Conservation (phyloP, 92 coral and sea anemone genomes). For the Diadumene lineata region DNA sequence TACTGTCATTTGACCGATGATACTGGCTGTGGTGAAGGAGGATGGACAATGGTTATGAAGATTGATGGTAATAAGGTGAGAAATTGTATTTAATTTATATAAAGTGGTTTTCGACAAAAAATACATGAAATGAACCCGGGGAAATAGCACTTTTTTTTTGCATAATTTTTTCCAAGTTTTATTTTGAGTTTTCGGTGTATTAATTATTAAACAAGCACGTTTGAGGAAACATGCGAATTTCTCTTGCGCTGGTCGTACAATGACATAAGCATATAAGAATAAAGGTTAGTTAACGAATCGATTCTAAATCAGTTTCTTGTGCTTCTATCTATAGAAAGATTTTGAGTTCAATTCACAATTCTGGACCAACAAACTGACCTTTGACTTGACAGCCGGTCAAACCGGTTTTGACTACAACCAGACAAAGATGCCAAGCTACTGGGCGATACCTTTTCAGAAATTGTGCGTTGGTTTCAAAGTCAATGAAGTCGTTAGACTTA, state of each 20-base stretch:
- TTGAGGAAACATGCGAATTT: no score
- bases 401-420: constrained; percentile 48
- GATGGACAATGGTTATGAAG: constrained; percentile 35
- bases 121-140: no score
- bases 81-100: no score
- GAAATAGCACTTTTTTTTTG: no score
- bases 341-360: constrained; percentile 42
- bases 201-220: no score
- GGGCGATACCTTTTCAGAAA: constrained; percentile 49
- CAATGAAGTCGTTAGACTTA: constrained; percentile 23
- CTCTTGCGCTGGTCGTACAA: no score
- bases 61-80: constrained; percentile 16
- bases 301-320: background rate
- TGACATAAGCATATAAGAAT: no score
- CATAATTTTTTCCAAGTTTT: no score
- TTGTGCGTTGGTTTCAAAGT: constrained; percentile 67
- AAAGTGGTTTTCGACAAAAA: background rate
- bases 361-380: constrained; percentile 56
- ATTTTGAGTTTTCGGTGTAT: no score
- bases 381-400: constrained; percentile 41
- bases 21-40: constrained; percentile 20
- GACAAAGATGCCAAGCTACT: constrained; percentile 64
- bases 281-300: background rate
- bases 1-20: constrained; percentile 13
- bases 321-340: constrained; percentile 24